Evolutionary conservation across 2,797 vertebrate species (phyloP), one percentile per base, ranked within the genome.

Genomic region (Vespertilio murinus): DNA sequence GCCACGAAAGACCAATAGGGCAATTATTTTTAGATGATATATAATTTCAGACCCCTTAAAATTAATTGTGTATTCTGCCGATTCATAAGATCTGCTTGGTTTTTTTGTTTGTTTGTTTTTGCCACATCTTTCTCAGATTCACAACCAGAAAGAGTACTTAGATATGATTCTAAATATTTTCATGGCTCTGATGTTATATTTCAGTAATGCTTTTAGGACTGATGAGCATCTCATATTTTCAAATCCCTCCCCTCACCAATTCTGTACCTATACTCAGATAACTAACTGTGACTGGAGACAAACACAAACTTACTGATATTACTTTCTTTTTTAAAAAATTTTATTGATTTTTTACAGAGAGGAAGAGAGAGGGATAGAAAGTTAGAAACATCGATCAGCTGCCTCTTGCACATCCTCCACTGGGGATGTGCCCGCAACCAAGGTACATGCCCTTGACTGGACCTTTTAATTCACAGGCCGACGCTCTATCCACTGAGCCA

Each of bases 81-180:
- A 8, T 69, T 79, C 59, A 81, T 52, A 69, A 82, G 8, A 8
- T 20, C 38, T 73, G 30, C 8, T 87, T 78, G 20, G 42, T 71
- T 84, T 45, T 67, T n/a, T n/a, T n/a, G n/a, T n/a, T n/a, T n/a
- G n/a, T n/a, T n/a, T 78, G 20, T 49, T 71, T 84, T 45, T 67
- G 38, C 40, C 85, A 59, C 38, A 23, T 65, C n/a, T 69, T 45
- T 25, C 45, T 78, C 6, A 69, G 16, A 20, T 56, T 5, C 28
- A 11, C 84, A 42, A 45, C 28, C 42, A 69, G 25, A 73, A 67
- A 70, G 11, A 28, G 30, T 92, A 71, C 38, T 47, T 84, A 56
- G 42, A 40, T 74, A 28, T 12, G 47, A 91, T 86, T 69, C 22
- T 38, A 90, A 90, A 70, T 84, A 56, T 86, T 86, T 69, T 88